Evolutionary conservation across 2,797 vertebrate genomes (phyloP).

Genomic region (Enteromius unitaeniatus): DNA sequence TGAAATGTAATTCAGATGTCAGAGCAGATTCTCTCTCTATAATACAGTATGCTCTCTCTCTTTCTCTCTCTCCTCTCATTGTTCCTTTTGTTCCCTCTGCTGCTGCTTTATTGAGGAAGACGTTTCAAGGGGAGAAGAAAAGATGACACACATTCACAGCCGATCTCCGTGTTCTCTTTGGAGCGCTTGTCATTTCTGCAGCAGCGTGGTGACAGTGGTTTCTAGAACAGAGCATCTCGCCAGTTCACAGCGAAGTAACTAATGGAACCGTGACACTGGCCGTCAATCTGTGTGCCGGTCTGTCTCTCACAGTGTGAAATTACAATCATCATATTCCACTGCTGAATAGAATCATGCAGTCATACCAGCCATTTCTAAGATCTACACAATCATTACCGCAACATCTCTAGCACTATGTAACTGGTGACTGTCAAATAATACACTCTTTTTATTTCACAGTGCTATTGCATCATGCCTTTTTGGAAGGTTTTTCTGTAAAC

Average conservation of each 20-base stretch:
- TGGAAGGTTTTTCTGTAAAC: neutral
- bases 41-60: conserved; percentile 65
- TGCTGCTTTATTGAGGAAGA: conserved; percentile 84
- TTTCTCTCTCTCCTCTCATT: conserved; percentile 66
- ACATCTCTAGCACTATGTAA: conserved; percentile 42
- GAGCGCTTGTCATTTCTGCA: conserved; percentile 73
- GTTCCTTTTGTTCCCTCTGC: conserved; percentile 81
- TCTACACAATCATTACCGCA: conserved; percentile 47
- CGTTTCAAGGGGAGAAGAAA: conserved; percentile 70
- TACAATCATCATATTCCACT: conserved; percentile 49
- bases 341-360: conserved; percentile 50
- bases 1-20: conserved; percentile 87
- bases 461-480: conserved; percentile 9
- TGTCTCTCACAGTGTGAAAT: conserved; percentile 64
- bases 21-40: conserved; percentile 73
- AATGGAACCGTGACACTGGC: conserved; percentile 59
- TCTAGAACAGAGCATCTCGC: conserved; percentile 57
- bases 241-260: conserved; percentile 62
- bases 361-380: conserved; percentile 47
- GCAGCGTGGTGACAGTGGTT: conserved; percentile 64
- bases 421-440: conserved; percentile 29
- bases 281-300: conserved; percentile 67
- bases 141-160: conserved; percentile 87
- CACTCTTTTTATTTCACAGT: conserved; percentile 4
- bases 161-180: conserved; percentile 73